Evolutionary conservation across 92 coral and sea anemone species (phyloP).

Genomic region (Porites cylindrica): DNA sequence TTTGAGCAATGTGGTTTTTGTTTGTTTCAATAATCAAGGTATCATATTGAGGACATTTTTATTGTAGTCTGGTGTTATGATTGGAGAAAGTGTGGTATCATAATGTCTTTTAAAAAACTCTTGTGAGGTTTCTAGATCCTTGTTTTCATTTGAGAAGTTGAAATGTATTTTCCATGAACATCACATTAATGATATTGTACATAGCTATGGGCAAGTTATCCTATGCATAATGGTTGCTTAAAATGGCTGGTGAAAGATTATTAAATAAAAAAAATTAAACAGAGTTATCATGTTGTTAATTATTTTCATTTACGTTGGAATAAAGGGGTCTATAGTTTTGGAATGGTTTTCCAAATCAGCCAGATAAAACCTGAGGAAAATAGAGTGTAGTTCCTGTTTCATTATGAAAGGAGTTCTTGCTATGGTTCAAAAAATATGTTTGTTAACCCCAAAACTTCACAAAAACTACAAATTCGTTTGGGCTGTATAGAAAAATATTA

Average conservation of each 20-base stretch:
- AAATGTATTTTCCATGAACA: background rate
- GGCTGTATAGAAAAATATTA: background rate
- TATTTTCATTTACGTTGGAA: background rate
- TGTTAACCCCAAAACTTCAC: too few species aligned
- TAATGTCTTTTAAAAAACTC: background rate
- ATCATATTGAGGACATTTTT: background rate
- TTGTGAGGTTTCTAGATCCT: background rate
- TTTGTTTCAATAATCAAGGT: background rate
- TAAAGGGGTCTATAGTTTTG: background rate
- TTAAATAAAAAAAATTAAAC: conserved; percentile 3
- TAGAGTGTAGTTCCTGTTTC: background rate
- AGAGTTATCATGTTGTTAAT: background rate
- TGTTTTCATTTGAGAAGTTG: too few species aligned
- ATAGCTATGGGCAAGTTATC: conserved; percentile 16
- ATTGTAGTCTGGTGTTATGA: background rate
- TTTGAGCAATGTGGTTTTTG: background rate
- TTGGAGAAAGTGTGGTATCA: background rate
- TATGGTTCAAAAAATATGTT: too few species aligned
- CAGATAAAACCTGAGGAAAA: background rate
- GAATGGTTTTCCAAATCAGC: background rate
- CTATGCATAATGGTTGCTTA: conserved; percentile 10
- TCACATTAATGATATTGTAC: conserved; percentile 13
- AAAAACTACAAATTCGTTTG: background rate
- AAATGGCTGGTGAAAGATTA: conserved; percentile 18
- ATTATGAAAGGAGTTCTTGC: too few species aligned